Conservation (phyloP, 2,888 invertebrate genomes). For the Biston stratarius region DNA sequence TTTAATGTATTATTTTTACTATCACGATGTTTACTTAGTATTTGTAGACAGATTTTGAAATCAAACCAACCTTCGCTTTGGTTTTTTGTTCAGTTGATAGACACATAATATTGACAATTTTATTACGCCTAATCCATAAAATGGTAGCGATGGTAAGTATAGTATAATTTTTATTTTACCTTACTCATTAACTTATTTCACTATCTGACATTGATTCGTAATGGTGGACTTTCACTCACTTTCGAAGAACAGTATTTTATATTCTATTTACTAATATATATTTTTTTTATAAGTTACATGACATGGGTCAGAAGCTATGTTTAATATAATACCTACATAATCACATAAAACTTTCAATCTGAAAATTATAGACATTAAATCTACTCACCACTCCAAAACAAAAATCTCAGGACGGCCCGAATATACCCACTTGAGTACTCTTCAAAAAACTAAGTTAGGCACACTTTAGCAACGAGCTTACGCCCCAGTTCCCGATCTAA, state of each 20-base stretch:
- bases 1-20: too few species aligned
- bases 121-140: neutral
- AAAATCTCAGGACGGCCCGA: slow-evolving; percentile 72
- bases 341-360: too few species aligned
- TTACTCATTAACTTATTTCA: slow-evolving; percentile 3
- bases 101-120: neutral
- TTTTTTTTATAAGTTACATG: too few species aligned
- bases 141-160: neutral
- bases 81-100: too few species aligned
- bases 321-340: too few species aligned
- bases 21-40: too few species aligned
- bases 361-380: neutral
- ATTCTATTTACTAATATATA: too few species aligned
- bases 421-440: slow-evolving; percentile 67
- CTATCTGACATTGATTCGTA: neutral
- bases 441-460: slow-evolving; percentile 74
- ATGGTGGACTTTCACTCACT: neutral
- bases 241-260: neutral
- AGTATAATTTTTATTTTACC: too few species aligned
- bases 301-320: too few species aligned
- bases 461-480: slow-evolving; percentile 52
- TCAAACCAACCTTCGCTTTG: too few species aligned
- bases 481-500: slow-evolving; percentile 41
- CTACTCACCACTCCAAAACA: slow-evolving; percentile 70
- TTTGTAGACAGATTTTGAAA: too few species aligned